phyloP scores from a whole-genome alignment of 2,888 invertebrate species.

The Cephonodes hylas region DNA sequence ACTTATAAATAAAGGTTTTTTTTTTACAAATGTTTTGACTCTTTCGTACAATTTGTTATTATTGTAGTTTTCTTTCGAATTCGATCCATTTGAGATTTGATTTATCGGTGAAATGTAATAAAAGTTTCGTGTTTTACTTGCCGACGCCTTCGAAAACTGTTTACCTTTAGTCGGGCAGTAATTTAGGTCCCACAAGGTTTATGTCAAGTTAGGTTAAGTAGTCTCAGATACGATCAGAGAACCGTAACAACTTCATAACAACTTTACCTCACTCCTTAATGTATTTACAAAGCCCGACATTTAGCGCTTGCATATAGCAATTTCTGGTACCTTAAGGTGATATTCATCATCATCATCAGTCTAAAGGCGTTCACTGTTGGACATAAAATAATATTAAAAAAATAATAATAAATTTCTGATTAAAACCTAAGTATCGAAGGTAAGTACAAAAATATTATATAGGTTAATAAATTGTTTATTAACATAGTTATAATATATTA shows the following conservation, averaged over 20 bases:
- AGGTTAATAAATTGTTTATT: too few species aligned
- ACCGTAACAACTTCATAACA: neutral
- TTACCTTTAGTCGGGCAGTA: neutral
- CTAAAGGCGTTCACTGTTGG: too few species aligned
- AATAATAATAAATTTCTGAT: too few species aligned
- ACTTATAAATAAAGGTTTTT: too few species aligned
- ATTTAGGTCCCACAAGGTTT: neutral
- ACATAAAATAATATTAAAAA: too few species aligned
- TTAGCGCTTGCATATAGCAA: neutral
- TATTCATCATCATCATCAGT: too few species aligned
- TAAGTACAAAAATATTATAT: too few species aligned
- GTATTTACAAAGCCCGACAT: neutral
- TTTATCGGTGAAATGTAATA: neutral
- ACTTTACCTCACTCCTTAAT: neutral
- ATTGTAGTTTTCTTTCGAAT: neutral
- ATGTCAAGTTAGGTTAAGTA: neutral
- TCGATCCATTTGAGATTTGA: neutral
- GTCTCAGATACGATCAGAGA: neutral
- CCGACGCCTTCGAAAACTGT: neutral
- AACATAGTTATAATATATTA: too few species aligned
- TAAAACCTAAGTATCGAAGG: too few species aligned
- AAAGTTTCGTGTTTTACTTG: neutral
- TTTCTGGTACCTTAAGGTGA: too few species aligned
- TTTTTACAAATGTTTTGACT: too few species aligned
- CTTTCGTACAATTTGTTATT: neutral